Percentiles rank a stretch among this genome's conserved stretches.
Conservation (phyloP, 2,888 invertebrate species). For the Tetranychus truncatus region DNA sequence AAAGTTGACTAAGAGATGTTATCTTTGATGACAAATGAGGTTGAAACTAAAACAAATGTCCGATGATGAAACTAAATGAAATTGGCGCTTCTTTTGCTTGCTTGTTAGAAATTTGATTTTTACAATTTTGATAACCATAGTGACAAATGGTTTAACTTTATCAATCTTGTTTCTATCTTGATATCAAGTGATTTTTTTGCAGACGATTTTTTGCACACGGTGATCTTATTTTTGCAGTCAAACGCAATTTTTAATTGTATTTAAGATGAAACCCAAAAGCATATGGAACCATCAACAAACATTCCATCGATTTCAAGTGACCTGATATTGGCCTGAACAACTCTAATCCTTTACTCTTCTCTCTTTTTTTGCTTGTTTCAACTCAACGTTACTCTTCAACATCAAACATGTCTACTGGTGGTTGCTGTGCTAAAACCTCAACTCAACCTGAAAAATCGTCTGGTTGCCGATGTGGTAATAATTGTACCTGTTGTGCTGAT, state of each 20-base stretch:
- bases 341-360: neutral
- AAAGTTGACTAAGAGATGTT: too few relatives aligned
- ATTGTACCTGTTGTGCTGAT: slow-evolving; percentile 8
- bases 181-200: neutral
- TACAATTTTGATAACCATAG: neutral
- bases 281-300: neutral
- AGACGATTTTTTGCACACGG: neutral
- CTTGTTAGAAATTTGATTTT: too few relatives aligned
- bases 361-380: neutral
- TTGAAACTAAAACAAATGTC: neutral
- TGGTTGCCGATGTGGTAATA: neutral
- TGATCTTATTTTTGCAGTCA: neutral
- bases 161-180: too few relatives aligned
- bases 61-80: neutral
- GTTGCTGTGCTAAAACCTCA: neutral
- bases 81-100: neutral
- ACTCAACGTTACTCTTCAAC: neutral
- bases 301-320: neutral
- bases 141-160: too few relatives aligned
- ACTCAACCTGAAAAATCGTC: neutral
- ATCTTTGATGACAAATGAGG: too few relatives aligned
- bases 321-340: neutral
- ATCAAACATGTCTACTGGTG: slow-evolving; percentile 6
- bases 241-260: neutral
- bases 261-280: neutral